A percentile compares a stretch with the other conserved stretches of the same genome.
Conservation (phyloP, 2,888 invertebrate species). For the Piscicola geometra region DNA sequence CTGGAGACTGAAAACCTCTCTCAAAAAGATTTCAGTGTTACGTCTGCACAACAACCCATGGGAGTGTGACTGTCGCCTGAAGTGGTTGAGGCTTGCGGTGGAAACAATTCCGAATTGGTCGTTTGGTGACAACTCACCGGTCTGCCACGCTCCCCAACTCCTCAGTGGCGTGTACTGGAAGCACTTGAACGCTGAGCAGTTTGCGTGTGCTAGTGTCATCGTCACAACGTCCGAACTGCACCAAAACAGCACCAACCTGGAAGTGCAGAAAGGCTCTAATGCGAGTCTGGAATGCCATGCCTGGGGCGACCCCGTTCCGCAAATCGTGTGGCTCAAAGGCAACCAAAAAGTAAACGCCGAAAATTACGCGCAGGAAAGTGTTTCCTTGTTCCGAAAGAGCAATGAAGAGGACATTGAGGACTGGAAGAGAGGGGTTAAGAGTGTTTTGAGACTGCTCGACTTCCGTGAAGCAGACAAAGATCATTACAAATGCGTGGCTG, state of each 20-base stretch:
- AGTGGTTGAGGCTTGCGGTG: slow-evolving; percentile 41
- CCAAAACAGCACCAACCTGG: slow-evolving; percentile 11
- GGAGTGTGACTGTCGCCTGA: slow-evolving; percentile 44
- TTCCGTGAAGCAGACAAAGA: slow-evolving; percentile 36
- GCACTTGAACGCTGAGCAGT: slow-evolving; percentile 39
- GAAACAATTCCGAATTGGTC: slow-evolving; percentile 42
- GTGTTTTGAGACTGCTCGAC: slow-evolving; percentile 4
- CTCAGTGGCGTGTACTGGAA: slow-evolving; percentile 42
- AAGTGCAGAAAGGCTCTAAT: slow-evolving; percentile 39
- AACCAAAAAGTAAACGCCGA: background rate
- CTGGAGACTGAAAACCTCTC: slow-evolving; percentile 30
- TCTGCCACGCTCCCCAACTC: slow-evolving; percentile 39
- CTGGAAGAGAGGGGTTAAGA: slow-evolving; percentile 6
- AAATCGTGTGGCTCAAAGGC: slow-evolving; percentile 40
- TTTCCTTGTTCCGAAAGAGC: background rate
- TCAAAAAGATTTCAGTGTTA: slow-evolving; percentile 39
- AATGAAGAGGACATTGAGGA: background rate
- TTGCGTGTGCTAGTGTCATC: slow-evolving; percentile 43
- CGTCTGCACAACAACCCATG: slow-evolving; percentile 44
- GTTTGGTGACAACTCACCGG: slow-evolving; percentile 42
- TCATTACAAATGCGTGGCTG: slow-evolving; percentile 41
- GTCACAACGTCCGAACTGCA: slow-evolving; percentile 15
- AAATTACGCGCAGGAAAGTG: background rate
- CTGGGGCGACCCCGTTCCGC: slow-evolving; percentile 40
- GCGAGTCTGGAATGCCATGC: slow-evolving; percentile 41